phyloP scores from a whole-genome alignment of 2,113 vertebrate species.

The Ariopsis seemanni region DNA sequence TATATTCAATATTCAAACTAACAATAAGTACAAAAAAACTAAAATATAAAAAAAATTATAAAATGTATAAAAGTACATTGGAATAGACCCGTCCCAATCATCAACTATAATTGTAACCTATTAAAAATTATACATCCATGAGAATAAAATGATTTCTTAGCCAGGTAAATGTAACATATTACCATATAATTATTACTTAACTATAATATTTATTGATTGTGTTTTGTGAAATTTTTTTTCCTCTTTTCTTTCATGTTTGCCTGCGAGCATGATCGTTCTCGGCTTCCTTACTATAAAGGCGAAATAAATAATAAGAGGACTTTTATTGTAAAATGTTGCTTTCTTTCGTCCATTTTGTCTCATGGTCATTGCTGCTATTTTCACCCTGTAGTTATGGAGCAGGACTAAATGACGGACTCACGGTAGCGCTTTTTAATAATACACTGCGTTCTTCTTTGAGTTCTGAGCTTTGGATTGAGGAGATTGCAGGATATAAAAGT shows the following conservation, averaged over 20 bases:
- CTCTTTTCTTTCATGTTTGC: too few species aligned
- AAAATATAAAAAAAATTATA: too few species aligned
- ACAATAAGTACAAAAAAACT: too few species aligned
- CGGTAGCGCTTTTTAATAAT: constrained; percentile 23
- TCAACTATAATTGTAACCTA: too few species aligned
- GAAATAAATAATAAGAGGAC: background rate
- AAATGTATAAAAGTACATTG: too few species aligned
- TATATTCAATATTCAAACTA: too few species aligned
- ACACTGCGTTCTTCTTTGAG: background rate
- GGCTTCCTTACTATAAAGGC: too few species aligned
- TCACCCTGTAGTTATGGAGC: constrained; percentile 38
- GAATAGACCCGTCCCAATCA: too few species aligned
- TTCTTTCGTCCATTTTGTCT: constrained; percentile 8
- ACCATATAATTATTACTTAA: background rate
- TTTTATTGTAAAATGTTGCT: constrained; percentile 40
- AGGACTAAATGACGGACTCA: constrained; percentile 32
- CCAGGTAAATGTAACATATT: too few species aligned
- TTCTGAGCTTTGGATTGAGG: background rate
- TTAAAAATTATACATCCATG: too few species aligned
- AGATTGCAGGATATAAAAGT: background rate
- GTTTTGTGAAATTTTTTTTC: background rate
- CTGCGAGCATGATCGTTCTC: too few species aligned
- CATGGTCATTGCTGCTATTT: constrained; percentile 24
- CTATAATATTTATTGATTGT: background rate
- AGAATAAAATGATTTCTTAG: too few species aligned